phyloP scores from a whole-genome alignment of 2,888 invertebrate species.

The Nysson spinosus region DNA sequence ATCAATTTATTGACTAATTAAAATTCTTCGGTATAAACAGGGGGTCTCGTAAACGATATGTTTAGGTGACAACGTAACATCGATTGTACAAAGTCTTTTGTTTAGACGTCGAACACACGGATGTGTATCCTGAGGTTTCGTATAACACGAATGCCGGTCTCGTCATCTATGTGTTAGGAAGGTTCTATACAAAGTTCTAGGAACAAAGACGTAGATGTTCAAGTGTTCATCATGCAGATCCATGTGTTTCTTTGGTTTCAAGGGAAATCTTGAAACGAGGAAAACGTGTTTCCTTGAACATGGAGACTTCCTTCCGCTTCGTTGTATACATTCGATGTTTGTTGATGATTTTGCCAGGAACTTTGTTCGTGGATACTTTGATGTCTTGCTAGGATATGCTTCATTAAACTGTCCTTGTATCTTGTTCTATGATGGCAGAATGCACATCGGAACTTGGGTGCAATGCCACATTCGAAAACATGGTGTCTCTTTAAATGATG shows the following conservation, averaged over 20 bases:
- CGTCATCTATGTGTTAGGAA: too few species aligned
- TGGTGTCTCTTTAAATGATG: slow-evolving; percentile 71
- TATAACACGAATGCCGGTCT: too few species aligned
- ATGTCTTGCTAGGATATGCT: slow-evolving; percentile 71
- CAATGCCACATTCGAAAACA: slow-evolving; percentile 78
- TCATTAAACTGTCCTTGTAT: slow-evolving; percentile 72
- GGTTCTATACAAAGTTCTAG: too few species aligned
- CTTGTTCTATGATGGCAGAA: slow-evolving; percentile 76
- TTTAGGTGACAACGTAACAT: too few species aligned
- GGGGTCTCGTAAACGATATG: too few species aligned
- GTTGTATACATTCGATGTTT: slow-evolving; percentile 25
- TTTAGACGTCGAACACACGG: too few species aligned
- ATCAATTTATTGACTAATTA: too few species aligned
- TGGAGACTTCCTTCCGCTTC: slow-evolving; percentile 37
- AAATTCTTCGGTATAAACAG: too few species aligned
- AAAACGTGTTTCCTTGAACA: slow-evolving; percentile 40
- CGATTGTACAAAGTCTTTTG: too few species aligned
- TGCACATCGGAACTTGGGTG: slow-evolving; percentile 77
- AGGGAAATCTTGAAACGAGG: slow-evolving; percentile 50
- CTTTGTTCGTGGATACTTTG: slow-evolving; percentile 55
- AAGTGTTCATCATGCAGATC: neutral
- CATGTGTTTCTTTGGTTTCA: slow-evolving; percentile 34
- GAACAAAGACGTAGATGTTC: too few species aligned
- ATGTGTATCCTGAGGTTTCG: too few species aligned
- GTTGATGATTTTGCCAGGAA: slow-evolving; percentile 39